Percentiles rank a stretch among this genome's conserved stretches.
Conservation (phyloP, 1,140 invertebrate species). For the Diabrotica virgifera region DNA sequence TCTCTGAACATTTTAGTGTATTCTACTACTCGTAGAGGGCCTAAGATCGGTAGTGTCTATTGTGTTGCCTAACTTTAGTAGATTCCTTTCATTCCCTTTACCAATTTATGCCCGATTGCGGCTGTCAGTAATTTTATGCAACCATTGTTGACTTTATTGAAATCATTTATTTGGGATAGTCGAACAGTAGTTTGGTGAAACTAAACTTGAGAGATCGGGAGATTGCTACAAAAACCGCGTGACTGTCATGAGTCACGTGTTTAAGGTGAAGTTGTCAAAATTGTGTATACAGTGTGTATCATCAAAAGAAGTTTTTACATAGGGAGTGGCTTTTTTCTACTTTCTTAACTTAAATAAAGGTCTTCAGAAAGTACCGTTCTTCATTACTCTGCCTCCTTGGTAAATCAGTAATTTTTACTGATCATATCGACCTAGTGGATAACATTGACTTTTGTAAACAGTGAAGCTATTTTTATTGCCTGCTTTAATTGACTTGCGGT, state of each 20-base stretch:
- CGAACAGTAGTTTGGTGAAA: background rate
- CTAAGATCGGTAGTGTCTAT: conserved; percentile 38
- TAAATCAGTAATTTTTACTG: background rate
- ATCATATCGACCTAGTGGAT: background rate
- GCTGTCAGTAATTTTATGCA: conserved; percentile 1
- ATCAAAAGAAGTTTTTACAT: conserved; percentile 6
- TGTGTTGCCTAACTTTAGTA: conserved; percentile 25
- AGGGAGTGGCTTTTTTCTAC: conserved; percentile 19
- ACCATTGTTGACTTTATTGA: conserved; percentile 2
- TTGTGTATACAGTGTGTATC: conserved; percentile 17
- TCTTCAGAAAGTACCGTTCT: background rate
- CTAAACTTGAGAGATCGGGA: background rate
- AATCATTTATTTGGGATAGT: background rate
- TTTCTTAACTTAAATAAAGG: background rate
- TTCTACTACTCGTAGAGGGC: too few relatives aligned
- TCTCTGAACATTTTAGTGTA: too few relatives aligned
- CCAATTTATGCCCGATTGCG: background rate
- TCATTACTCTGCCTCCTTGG: too few relatives aligned
- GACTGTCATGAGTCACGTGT: conserved; percentile 15
- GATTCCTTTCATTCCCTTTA: background rate
- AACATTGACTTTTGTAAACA: background rate
- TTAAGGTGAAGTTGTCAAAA: conserved; percentile 14
- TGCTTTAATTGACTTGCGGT: conserved; percentile 18
- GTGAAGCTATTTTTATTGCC: conserved; percentile 17
- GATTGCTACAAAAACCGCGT: conserved; percentile 7